Evolutionary conservation across 2,888 invertebrate species (phyloP).

Genomic region (Drosophila sordidula): DNA sequence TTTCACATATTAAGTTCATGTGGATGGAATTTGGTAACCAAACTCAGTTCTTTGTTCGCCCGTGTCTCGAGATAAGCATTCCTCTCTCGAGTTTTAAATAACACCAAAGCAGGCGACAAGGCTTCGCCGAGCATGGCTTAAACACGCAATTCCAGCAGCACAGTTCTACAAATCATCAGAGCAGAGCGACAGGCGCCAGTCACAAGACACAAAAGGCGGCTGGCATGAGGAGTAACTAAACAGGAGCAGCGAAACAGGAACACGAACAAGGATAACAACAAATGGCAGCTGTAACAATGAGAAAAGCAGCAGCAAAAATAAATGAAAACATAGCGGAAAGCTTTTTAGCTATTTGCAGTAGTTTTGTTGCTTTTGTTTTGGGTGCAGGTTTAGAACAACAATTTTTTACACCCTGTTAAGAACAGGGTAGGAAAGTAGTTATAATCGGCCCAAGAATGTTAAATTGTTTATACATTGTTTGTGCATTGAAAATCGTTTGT

Average conservation of each 20-base stretch:
- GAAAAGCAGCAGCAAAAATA: slow-evolving; percentile 6
- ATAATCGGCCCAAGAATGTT: too few species aligned
- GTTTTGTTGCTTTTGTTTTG: slow-evolving; percentile 43
- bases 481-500: too few species aligned
- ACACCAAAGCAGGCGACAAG: slow-evolving; percentile 33
- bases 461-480: too few species aligned
- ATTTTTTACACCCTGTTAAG: slow-evolving; percentile 2
- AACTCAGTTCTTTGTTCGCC: not conserved
- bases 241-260: slow-evolving; percentile 44
- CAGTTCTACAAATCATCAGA: slow-evolving; percentile 51
- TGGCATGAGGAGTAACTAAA: slow-evolving; percentile 52
- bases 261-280: slow-evolving; percentile 58
- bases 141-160: slow-evolving; percentile 42
- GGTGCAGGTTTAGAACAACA: slow-evolving; percentile 53
- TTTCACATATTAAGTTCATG: too few species aligned
- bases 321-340: slow-evolving; percentile 60
- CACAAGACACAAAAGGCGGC: slow-evolving; percentile 62
- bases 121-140: slow-evolving; percentile 31
- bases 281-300: slow-evolving; percentile 57
- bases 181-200: slow-evolving; percentile 50
- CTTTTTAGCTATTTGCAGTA: slow-evolving; percentile 69
- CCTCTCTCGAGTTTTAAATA: slow-evolving; percentile 47
- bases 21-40: too few species aligned
- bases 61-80: slow-evolving; percentile 36
- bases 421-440: too few species aligned